Percentiles rank a stretch among this genome's conserved stretches.
Evolutionary conservation across 1,140 invertebrate species (phyloP).

Genomic region (Bombus cullumanus): DNA sequence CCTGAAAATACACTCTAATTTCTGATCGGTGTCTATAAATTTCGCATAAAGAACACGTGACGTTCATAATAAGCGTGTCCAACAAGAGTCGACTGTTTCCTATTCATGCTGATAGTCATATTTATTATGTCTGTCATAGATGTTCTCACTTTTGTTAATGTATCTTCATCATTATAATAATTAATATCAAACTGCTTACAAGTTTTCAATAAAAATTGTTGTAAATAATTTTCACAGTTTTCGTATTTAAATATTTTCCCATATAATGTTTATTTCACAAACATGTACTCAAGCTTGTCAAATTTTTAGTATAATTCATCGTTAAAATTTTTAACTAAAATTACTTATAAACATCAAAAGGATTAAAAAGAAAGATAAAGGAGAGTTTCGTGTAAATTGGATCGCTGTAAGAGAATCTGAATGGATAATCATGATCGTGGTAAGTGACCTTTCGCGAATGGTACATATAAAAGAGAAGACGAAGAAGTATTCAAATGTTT

Average conservation of each 20-base stretch:
- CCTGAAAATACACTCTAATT: conserved; percentile 5
- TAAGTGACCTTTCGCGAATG: not conserved
- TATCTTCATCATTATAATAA: not conserved
- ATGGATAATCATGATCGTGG: not conserved
- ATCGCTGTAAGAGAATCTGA: not conserved
- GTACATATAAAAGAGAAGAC: not conserved
- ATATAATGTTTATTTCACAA: not conserved
- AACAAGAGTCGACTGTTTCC: not conserved
- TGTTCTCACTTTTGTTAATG: not conserved
- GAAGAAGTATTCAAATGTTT: conserved; percentile 12
- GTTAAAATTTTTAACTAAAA: no score
- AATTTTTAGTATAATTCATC: not conserved
- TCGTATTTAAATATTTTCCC: not conserved
- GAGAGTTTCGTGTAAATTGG: not conserved
- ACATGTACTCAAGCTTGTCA: not conserved
- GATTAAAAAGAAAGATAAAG: not conserved
- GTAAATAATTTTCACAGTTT: not conserved
- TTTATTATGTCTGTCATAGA: not conserved
- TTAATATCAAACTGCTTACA: not conserved
- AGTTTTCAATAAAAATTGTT: not conserved
- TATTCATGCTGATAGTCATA: not conserved
- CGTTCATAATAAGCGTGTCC: not conserved
- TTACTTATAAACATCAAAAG: not conserved
- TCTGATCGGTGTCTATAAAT: not conserved
- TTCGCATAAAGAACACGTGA: not conserved